These are phyloP conservation scores for Spilogale gracilis DNA, from an alignment of 2,113 vertebrate species.

Conservation along the genomic window DNA sequence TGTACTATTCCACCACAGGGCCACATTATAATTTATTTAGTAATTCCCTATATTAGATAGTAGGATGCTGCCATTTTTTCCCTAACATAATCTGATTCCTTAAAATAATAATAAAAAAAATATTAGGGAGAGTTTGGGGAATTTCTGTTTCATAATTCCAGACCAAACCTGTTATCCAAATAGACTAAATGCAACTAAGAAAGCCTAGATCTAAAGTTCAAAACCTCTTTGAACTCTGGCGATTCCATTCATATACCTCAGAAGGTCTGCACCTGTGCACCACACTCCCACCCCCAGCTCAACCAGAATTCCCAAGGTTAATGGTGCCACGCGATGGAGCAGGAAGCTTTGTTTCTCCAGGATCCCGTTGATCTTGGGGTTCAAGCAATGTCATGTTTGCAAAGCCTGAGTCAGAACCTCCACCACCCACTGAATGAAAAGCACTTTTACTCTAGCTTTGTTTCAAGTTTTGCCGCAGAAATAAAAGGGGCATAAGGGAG, in stretches of 20 bases:
- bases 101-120: not conserved
- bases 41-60: not conserved
- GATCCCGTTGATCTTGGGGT: not conserved
- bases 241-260: constrained; percentile 21
- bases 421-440: constrained; percentile 73
- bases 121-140: not conserved
- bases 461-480: constrained; percentile 65
- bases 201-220: constrained; percentile 40
- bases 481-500: constrained; percentile 42
- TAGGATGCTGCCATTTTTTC: not conserved
- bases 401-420: constrained; percentile 72
- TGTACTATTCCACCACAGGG: not conserved
- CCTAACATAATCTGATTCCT: not conserved
- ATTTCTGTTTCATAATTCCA: constrained; percentile 25
- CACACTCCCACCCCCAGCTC: not conserved
- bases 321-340: not conserved
- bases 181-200: not conserved
- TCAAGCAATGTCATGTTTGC: constrained; percentile 74
- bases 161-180: not conserved
- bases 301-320: not conserved
- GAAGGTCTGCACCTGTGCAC: constrained; percentile 49
- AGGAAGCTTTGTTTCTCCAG: constrained; percentile 44
- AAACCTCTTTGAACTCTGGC: constrained; percentile 65
- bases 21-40: constrained; percentile 28
- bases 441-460: constrained; percentile 59